Evolutionary conservation across 2,113 vertebrate species (phyloP), one percentile per base, ranked within the genome.

Genomic region (Hippocampus barbouri): DNA sequence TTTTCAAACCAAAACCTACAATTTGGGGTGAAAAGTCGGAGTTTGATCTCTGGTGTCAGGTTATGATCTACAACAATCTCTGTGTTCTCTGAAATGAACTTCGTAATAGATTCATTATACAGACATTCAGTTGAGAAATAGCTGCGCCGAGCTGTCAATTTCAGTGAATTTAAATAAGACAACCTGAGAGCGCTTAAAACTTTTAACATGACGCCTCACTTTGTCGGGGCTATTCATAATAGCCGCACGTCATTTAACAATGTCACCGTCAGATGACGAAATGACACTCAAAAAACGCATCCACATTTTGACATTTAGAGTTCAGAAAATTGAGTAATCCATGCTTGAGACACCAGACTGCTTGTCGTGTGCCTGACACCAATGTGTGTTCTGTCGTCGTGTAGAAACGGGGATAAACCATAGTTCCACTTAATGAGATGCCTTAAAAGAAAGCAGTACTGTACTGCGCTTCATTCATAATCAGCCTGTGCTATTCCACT

Each of bases 1-100:
- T 85, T 94, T 54, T 95, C 94, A 69, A 86, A 86, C 96, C 97
- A 98, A 81, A 97, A 97, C 34, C 89, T 91, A 87, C 96, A 98
- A 18, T 70, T 91, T 6, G 94, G 92, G 0, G 95, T 98, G 60
- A 98, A 92, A 60, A 99, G 92, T 40, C 94, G 92, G 69, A 99
- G 83, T 0, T 63, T 86, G 77, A 98, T 91, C 87, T 98, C 95
- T 0, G 97, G 95, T 0, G 95, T 99, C 76, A 98, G 93, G 30
- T 89, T 94, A 30, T 89, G 89, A 14, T 89, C 90, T 64, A 74
- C 92, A 21, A 89, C 91, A 27, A 94, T 79, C 78, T 98, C 94
- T 0, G 97, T 98, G 88, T 97, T 95, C 61, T 94, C 90, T 65
- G 89, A 84, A 74, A 99, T 84, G 80, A 97, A 96, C 0, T 70